Conservation (phyloP, 1,140 invertebrate genomes). For the Zaprionus ghesquierei region DNA sequence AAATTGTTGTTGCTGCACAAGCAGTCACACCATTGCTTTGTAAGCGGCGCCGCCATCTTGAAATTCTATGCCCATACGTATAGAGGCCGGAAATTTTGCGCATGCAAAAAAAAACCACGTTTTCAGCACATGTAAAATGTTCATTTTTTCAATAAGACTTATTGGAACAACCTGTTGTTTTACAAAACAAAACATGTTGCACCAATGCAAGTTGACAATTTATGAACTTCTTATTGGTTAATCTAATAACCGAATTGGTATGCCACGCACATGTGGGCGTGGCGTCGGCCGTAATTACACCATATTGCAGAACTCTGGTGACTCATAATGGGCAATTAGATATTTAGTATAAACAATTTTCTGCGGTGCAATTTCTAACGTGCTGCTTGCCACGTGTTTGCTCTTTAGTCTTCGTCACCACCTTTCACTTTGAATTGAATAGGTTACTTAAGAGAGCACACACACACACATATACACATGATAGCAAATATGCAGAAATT, state of each 20-base stretch:
- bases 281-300: conserved; percentile 50
- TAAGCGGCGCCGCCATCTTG: conserved; percentile 58
- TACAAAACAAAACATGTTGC: background rate
- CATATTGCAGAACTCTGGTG: conserved; percentile 48
- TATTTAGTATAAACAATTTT: conserved; percentile 18
- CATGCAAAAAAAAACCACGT: conserved; percentile 47
- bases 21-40: conserved; percentile 46
- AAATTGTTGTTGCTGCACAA: conserved; percentile 37
- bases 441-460: conserved; percentile 53
- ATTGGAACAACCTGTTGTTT: conserved; percentile 5
- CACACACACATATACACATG: conserved; percentile 37
- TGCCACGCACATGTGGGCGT: conserved; percentile 48
- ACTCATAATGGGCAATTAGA: conserved; percentile 5
- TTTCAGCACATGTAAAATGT: conserved; percentile 18
- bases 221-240: background rate
- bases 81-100: conserved; percentile 41
- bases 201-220: background rate
- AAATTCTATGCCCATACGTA: conserved; percentile 49
- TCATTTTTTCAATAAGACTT: background rate
- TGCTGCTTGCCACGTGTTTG: conserved; percentile 66
- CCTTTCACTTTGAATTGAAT: conserved; percentile 65
- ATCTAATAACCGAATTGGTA: conserved; percentile 7
- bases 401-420: conserved; percentile 36
- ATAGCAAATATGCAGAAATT: conserved; percentile 36
- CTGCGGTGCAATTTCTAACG: background rate